Evolutionary conservation across 2,888 invertebrate genomes (phyloP).

Genomic region (Synergus umbraculus): DNA sequence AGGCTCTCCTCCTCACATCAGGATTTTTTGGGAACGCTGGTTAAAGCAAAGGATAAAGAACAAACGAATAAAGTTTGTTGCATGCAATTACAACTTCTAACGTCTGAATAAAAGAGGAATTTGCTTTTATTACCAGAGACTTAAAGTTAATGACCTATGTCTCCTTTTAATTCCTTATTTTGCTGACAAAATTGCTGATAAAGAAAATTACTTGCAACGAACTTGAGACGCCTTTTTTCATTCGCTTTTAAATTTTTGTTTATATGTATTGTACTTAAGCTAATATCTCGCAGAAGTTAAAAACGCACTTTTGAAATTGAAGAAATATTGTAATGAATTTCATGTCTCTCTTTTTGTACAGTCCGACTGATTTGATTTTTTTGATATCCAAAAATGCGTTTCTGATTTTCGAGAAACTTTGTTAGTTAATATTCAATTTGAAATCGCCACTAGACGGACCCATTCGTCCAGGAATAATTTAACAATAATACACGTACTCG

Average conservation of each 20-base stretch:
- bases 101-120: neutral
- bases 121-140: too few species aligned
- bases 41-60: neutral
- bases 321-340: neutral
- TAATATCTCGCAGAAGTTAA: neutral
- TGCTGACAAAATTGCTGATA: neutral
- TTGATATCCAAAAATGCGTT: neutral
- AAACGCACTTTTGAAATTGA: neutral
- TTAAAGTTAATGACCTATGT: too few species aligned
- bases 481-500: conserved; percentile 20
- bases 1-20: conserved; percentile 9
- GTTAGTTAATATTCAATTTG: neutral
- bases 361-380: neutral
- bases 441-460: neutral
- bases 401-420: neutral
- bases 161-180: too few species aligned
- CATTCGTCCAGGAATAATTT: conserved; percentile 13
- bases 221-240: neutral
- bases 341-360: neutral
- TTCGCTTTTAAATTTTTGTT: neutral
- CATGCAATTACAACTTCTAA: neutral
- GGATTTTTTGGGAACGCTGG: neutral
- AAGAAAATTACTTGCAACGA: neutral
- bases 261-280: neutral
- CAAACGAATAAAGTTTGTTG: neutral